Evolutionary conservation across 2,113 vertebrate genomes (phyloP), one percentile per base, ranked within the genome.

Genomic region (Abramis brama): DNA sequence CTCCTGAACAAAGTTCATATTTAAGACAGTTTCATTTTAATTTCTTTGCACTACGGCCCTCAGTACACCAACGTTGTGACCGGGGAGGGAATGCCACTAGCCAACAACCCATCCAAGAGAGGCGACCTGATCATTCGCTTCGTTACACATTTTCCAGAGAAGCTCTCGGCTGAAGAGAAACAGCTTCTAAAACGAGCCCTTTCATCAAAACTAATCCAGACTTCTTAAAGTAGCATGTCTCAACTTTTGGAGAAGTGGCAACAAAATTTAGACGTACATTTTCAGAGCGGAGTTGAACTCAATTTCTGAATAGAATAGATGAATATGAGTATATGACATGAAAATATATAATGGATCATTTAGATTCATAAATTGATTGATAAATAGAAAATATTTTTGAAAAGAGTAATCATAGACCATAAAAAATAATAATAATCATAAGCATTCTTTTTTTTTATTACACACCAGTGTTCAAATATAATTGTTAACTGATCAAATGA

Each of bases 121-220:
- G 98, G 98, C 12, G 94, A 97, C 87, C 97, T 99, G 88, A 90
- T 96, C 89, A 93, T 99, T 43, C 93, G 92, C 81, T 99, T 99
- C 27, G 93, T 97, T 82, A 94, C 97, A 87, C 64, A 93, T 80
- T 99, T 98, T 73, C 98, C 98, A 0, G 92, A 93, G 78, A 95
- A 80, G 60, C 96, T 99, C 77, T 94, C 95, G 0, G 83, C 95
- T 0, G 92, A 96, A 45, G 95, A 94, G 87, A 99, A 96, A 86
- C 87, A 60, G 2, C 89, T 97, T 52, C 74, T 99, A 62, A 94
- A 88, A 83, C 93, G 92, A 33, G 95, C 96, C 0, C 91, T 99
- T 4, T 36, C 91, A 9, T 59, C 84, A 0, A 94, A 88, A 91
- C 6, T 23, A 11, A 23, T 21, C 6, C 27, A 39, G 11, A 12